Evolutionary conservation across 2,797 vertebrate species (phyloP).

Genomic region (Lycodopsis pacificus): DNA sequence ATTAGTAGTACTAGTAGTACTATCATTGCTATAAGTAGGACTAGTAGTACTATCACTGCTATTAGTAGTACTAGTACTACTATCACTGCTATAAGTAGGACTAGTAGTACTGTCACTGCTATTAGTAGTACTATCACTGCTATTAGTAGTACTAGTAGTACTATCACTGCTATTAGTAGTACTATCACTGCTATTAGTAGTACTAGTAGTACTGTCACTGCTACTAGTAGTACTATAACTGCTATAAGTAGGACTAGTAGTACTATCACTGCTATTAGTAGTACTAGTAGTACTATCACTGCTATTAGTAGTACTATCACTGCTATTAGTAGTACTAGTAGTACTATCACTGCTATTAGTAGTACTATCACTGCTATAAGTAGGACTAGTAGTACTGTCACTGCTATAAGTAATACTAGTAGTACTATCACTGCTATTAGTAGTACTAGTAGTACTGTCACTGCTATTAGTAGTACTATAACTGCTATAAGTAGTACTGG

Average conservation of each 20-base stretch:
- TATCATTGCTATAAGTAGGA: too few species aligned
- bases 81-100: background rate
- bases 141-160: background rate
- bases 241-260: background rate
- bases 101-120: background rate
- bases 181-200: too few species aligned
- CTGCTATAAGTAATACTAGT: background rate
- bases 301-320: background rate
- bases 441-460: background rate
- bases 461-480: background rate
- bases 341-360: background rate
- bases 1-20: too few species aligned
- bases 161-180: too few species aligned
- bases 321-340: background rate
- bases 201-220: too few species aligned
- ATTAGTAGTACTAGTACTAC: background rate
- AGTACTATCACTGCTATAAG: too few species aligned
- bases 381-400: too few species aligned
- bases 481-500: too few species aligned
- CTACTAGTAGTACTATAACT: too few species aligned
- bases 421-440: too few species aligned
- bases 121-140: background rate
- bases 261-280: too few species aligned
- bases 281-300: background rate
- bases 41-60: too few species aligned